Conservation (phyloP, 2,113 vertebrate species). For the Gobio gobio region DNA sequence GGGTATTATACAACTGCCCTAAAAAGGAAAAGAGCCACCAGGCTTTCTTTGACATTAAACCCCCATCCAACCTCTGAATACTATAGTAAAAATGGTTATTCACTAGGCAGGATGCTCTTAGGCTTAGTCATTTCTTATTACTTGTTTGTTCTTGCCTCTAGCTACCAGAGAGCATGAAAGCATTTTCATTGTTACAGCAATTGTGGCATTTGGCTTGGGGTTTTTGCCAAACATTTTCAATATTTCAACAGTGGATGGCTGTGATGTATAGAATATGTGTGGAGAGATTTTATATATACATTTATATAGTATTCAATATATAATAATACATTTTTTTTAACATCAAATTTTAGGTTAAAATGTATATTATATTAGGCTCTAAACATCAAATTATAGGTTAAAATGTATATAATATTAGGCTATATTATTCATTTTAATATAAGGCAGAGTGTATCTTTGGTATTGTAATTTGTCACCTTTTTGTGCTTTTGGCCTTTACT, state of each 20-base stretch:
- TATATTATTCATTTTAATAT: neutral
- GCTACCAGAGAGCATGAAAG: neutral
- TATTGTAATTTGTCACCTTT: neutral
- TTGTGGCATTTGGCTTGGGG: conserved; percentile 10
- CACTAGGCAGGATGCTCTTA: conserved; percentile 29
- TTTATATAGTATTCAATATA: neutral
- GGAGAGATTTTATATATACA: neutral
- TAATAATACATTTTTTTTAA: neutral
- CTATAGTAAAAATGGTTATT: conserved; percentile 21
- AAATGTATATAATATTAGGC: neutral
- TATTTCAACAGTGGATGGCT: neutral
- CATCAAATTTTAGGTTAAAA: neutral
- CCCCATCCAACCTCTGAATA: conserved; percentile 7
- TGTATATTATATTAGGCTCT: neutral
- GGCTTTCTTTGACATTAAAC: conserved; percentile 20
- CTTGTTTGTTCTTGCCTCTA: conserved; percentile 34
- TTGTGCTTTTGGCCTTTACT: neutral
- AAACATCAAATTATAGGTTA: no score
- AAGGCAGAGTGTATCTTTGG: neutral
- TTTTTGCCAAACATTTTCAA: conserved; percentile 26
- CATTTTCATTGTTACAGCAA: neutral
- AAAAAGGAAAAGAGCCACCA: neutral
- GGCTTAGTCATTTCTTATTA: conserved; percentile 32
- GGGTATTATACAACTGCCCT: conserved; percentile 27
- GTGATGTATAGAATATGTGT: neutral